phyloP scores from a whole-genome alignment of 2,888 invertebrate species.

The Synanthedon myopaeformis region DNA sequence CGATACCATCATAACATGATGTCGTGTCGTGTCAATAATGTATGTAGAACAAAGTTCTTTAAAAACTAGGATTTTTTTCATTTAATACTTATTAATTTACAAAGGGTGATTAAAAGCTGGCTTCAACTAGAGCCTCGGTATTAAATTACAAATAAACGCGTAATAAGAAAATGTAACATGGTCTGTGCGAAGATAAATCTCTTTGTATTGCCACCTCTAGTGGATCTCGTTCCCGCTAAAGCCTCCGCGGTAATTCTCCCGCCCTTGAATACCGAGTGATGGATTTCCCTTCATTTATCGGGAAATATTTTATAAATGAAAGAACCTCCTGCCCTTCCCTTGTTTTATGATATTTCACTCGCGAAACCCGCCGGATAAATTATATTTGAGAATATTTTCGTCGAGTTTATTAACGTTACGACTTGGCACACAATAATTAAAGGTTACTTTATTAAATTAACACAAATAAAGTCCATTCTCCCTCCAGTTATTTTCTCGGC shows the following conservation, averaged over 20 bases:
- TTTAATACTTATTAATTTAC: too few species aligned
- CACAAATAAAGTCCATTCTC: constrained; percentile 6
- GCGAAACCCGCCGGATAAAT: neutral
- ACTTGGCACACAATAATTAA: neutral
- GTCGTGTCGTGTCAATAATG: too few species aligned
- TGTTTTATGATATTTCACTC: neutral
- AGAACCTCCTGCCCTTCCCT: neutral
- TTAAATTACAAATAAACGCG: too few species aligned
- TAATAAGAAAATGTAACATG: neutral
- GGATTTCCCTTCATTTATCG: constrained; percentile 7
- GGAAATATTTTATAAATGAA: constrained; percentile 7
- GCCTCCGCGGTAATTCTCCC: neutral
- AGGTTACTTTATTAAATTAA: constrained; percentile 6
- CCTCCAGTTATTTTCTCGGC: constrained; percentile 4
- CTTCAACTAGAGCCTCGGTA: too few species aligned
- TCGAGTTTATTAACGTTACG: neutral
- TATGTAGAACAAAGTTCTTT: too few species aligned
- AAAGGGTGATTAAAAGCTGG: too few species aligned
- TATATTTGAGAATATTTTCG: neutral
- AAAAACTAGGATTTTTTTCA: too few species aligned
- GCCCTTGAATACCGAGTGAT: constrained; percentile 4
- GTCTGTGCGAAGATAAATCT: neutral
- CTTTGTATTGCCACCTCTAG: neutral
- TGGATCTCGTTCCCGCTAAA: neutral
- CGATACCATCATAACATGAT: too few species aligned